These are phyloP conservation scores for Tachypleus tridentatus DNA, from an alignment of 1,140 invertebrate species.

Conservation along the genomic window DNA sequence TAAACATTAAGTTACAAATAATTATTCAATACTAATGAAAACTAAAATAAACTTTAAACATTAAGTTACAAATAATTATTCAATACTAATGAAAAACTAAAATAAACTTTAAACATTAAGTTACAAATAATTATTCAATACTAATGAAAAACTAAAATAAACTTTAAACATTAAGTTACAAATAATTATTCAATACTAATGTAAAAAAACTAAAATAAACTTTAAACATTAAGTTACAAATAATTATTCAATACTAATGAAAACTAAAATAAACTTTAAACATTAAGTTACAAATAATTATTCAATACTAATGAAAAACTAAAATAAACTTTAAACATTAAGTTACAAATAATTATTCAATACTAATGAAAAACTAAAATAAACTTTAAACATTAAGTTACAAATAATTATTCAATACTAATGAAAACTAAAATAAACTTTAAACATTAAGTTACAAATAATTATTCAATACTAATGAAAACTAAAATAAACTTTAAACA, in stretches of 20 bases:
- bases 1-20: neutral
- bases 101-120: neutral
- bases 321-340: neutral
- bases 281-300: slow-evolving; percentile 1
- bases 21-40: neutral
- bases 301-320: neutral
- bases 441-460: neutral
- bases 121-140: neutral
- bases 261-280: too few species aligned
- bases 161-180: neutral
- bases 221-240: neutral
- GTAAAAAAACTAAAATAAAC: too few species aligned
- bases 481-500: neutral
- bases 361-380: too few species aligned
- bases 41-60: neutral
- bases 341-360: neutral
- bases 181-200: neutral
- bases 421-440: too few species aligned
- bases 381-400: neutral
- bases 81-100: neutral
- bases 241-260: neutral
- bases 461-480: neutral
- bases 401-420: neutral
- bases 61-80: neutral
- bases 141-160: too few species aligned